Evolutionary conservation across 2,113 vertebrate genomes (phyloP).

Genomic region (Hyperopisus bebe): DNA sequence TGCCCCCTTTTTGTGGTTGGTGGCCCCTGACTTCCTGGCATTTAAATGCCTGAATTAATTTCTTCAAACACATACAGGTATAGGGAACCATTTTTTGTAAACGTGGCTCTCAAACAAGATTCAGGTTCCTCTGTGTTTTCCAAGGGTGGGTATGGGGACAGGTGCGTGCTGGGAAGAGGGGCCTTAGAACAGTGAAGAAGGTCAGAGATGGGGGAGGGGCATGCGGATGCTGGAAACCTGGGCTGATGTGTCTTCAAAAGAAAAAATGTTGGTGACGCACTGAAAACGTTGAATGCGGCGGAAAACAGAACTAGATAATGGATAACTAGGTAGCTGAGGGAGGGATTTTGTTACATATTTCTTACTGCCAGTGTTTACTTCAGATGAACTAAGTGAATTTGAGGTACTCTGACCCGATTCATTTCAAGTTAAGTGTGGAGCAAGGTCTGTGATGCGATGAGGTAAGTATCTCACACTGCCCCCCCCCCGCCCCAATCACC

Average conservation of each 20-base stretch:
- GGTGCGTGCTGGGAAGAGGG: background rate
- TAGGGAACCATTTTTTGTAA: background rate
- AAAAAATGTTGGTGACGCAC: background rate
- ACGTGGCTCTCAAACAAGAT: background rate
- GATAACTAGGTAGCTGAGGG: background rate
- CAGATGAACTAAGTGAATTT: background rate
- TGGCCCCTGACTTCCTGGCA: background rate
- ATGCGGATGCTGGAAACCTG: background rate
- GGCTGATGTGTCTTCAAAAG: background rate
- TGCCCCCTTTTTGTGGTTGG: background rate
- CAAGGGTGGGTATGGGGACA: background rate
- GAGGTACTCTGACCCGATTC: background rate
- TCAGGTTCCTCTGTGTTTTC: background rate
- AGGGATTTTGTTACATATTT: background rate
- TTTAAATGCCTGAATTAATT: background rate
- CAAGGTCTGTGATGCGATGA: background rate
- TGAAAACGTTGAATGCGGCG: background rate
- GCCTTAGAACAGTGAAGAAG: background rate
- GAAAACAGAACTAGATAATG: background rate
- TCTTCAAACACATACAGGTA: background rate
- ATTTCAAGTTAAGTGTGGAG: background rate
- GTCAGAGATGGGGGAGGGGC: background rate
- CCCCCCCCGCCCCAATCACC: background rate
- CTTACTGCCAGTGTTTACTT: background rate
- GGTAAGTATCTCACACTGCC: background rate